Base-by-base conservation (phyloP, 2,888 invertebrate species). In the Rhorus exstirpatorius region DNA sequence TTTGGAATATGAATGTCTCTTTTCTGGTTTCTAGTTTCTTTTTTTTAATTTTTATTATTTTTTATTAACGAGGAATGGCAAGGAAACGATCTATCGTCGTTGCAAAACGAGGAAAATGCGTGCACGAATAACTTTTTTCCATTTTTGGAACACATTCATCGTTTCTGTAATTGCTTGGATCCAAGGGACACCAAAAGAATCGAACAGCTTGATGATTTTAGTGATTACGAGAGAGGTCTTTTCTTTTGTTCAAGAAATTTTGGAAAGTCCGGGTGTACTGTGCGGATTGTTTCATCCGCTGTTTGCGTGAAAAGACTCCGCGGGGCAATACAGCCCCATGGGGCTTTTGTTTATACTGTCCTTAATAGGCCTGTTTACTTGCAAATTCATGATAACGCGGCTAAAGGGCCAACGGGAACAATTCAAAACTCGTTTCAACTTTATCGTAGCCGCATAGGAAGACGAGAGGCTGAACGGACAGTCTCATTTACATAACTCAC, bases 361-460 rank as follows among this genome's bases (percentile, higher is more conserved):
- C 82, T 87, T 90, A 88, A 90, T 90, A n/a, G 88, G 89, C 85
- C 88, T 90, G 91, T 91, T 91, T 91, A 86, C 89, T 89, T 91
- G 90, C 90, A 91, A 91, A 91, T 91, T 58, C 90, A 88, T 79
- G 83, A 77, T 85, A 89, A 86, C 84, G 88, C n/a, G n/a, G n/a
- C 90, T 90, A 90, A 91, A 91, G 91, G 91, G 90, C 89, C 74
- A 63, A 46, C 88, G 74, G 86, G 82, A 90, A 88, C 91, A 89
- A 91, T 90, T 90, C 88, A 89, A 84, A 87, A 88, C 89, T 90
- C 88, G 89, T 88, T 90, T 90, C 88, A 90, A 90, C 88, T 90
- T 89, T 80, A 72, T 84, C 88, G 84, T 89, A 88, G 88, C 87
- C n/a, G 17, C 88, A 89, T 90, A 81, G 78, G 85, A 81, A 89